A percentile compares a stretch with the other conserved stretches of the same genome.
These are phyloP conservation scores for Enhydra lutris DNA, from an alignment of 2,113 vertebrate genomes.

Conservation along the genomic window DNA sequence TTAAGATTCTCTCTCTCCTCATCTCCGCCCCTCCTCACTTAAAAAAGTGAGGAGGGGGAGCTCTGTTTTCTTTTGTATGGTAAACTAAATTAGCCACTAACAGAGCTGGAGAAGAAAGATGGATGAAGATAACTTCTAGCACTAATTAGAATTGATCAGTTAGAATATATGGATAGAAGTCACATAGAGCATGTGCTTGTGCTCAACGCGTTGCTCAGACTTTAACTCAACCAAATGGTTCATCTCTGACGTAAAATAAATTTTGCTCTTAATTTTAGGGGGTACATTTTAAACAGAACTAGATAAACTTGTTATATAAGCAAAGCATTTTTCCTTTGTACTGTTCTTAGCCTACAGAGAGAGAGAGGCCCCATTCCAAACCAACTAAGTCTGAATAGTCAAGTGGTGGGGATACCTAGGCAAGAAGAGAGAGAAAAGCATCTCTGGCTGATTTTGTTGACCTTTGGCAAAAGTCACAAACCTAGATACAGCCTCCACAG, in stretches of 20 bases:
- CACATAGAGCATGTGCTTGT: neutral
- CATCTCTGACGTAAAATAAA: neutral
- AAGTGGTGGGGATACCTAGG: neutral
- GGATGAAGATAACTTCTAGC: neutral
- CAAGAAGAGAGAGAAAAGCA: neutral
- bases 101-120: neutral
- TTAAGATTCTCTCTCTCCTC: neutral
- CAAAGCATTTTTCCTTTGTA: neutral
- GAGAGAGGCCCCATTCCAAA: neutral
- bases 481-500: neutral
- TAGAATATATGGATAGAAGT: neutral
- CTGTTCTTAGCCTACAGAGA: neutral
- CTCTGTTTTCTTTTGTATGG: neutral
- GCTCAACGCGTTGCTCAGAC: neutral
- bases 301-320: neutral
- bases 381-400: neutral
- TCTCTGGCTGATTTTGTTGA: neutral
- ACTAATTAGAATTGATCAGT: neutral
- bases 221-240: neutral
- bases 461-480: neutral
- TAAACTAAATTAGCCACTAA: neutral
- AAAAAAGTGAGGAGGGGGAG: neutral
- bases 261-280: neutral
- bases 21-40: neutral
- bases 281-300: neutral